These are phyloP conservation scores for Hirundichthys speculiger DNA, from an alignment of 2,113 vertebrate genomes.

Conservation along the genomic window DNA sequence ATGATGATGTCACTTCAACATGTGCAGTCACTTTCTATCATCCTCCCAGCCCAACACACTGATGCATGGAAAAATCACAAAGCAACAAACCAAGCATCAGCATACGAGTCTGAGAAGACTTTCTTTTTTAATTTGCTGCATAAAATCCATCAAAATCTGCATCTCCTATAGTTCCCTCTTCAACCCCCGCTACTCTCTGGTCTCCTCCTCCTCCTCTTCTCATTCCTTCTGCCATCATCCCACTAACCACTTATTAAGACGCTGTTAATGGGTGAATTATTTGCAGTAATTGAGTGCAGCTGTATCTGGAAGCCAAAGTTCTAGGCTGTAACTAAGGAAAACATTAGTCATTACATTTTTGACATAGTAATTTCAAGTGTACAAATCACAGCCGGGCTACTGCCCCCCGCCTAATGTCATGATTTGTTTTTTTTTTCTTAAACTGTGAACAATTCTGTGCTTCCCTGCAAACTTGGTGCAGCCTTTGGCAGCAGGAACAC, in stretches of 20 bases:
- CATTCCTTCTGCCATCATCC: constrained; percentile 12
- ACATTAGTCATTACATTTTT: constrained; percentile 39
- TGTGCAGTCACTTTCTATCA: not conserved
- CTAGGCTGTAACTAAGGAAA: constrained; percentile 32
- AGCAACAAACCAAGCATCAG: not conserved
- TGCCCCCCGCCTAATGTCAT: too few species aligned
- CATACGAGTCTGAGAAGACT: too few species aligned
- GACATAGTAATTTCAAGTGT: constrained; percentile 27
- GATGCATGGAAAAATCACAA: not conserved
- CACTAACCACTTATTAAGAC: constrained; percentile 36
- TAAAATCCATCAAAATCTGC: not conserved
- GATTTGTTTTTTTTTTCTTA: too few species aligned
- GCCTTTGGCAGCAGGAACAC: too few species aligned
- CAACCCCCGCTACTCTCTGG: constrained; percentile 13
- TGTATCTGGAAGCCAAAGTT: constrained; percentile 44
- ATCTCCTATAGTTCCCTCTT: constrained; percentile 18
- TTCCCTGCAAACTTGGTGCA: too few species aligned
- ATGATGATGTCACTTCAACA: constrained; percentile 28
- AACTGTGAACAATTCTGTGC: too few species aligned
- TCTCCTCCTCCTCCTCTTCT: constrained; percentile 6
- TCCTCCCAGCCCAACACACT: not conserved
- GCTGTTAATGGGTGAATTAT: constrained; percentile 48
- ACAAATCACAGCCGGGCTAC: constrained; percentile 45
- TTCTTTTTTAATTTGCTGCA: too few species aligned
- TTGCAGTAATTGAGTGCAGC: constrained; percentile 56